phyloP scores from a whole-genome alignment of 2,113 vertebrate genomes.

The Vulpes vulpes region DNA sequence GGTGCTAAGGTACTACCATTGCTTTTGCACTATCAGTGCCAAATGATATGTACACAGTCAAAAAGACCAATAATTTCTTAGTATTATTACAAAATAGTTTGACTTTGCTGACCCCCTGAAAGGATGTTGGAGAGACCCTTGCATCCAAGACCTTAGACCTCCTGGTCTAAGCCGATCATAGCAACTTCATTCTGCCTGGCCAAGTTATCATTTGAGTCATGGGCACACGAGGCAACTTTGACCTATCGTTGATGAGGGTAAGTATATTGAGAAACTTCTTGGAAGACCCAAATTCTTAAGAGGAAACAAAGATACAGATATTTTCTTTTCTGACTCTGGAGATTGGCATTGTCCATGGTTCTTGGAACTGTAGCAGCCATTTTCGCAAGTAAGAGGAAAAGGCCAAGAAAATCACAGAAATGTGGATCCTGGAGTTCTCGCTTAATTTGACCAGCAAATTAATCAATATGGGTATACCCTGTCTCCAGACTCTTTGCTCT shows the following conservation, averaged over 20 bases:
- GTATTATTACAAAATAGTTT: background rate
- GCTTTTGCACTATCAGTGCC: background rate
- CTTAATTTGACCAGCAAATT: background rate
- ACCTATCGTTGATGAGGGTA: background rate
- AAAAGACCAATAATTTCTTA: background rate
- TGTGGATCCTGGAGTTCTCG: background rate
- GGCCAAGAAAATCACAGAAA: background rate
- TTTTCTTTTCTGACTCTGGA: background rate
- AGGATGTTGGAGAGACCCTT: background rate
- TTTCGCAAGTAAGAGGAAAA: background rate
- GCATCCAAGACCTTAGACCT: background rate
- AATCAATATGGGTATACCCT: background rate
- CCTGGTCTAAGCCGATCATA: background rate
- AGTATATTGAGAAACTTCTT: background rate
- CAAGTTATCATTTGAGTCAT: background rate
- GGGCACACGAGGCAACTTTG: background rate
- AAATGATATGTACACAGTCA: background rate
- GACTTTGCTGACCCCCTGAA: background rate
- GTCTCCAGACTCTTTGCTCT: background rate
- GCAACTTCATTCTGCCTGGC: background rate
- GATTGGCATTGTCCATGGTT: background rate
- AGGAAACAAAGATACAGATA: background rate
- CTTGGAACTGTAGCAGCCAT: background rate
- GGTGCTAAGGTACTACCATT: background rate
- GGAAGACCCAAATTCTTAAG: conserved; percentile 11